These are phyloP conservation scores for Solen grandis DNA, from an alignment of 1,140 invertebrate species.

Conservation along the genomic window DNA sequence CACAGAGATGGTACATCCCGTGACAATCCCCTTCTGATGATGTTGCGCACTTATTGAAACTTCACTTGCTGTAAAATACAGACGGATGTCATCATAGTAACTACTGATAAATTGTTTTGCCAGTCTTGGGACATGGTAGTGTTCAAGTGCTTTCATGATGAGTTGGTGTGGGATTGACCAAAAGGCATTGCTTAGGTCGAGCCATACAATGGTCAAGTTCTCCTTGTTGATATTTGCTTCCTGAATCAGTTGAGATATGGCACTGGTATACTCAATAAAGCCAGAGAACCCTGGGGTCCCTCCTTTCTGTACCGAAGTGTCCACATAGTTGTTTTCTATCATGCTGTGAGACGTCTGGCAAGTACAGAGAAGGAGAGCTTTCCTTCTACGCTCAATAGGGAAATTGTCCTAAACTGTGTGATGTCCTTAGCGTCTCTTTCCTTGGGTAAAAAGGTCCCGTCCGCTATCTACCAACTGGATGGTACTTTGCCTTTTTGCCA, in stretches of 20 bases:
- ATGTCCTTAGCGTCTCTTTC: slow-evolving; percentile 2
- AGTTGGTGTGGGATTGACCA: too few species aligned
- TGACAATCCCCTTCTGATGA: slow-evolving; percentile 29
- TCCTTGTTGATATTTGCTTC: too few species aligned
- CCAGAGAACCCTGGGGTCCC: too few species aligned
- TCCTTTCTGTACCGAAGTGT: slow-evolving; percentile 42
- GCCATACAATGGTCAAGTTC: slow-evolving; percentile 39
- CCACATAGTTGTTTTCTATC: too few species aligned
- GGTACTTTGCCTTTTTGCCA: slow-evolving; percentile 7
- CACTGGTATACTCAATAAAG: slow-evolving; percentile 46
- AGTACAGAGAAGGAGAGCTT: background rate
- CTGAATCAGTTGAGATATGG: too few species aligned
- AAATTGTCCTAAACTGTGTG: slow-evolving; percentile 16
- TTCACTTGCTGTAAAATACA: too few species aligned
- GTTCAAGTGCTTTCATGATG: too few species aligned
- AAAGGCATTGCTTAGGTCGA: slow-evolving; percentile 39
- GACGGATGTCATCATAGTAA: too few species aligned
- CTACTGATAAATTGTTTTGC: too few species aligned
- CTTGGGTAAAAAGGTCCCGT: slow-evolving; percentile 16
- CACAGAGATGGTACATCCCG: slow-evolving; percentile 35
- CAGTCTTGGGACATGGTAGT: too few species aligned
- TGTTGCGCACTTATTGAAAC: too few species aligned
- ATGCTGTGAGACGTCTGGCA: too few species aligned
- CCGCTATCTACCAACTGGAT: background rate
- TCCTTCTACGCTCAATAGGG: background rate